phyloP scores from a whole-genome alignment of 2,797 vertebrate species.

The Spondyliosoma cantharus region DNA sequence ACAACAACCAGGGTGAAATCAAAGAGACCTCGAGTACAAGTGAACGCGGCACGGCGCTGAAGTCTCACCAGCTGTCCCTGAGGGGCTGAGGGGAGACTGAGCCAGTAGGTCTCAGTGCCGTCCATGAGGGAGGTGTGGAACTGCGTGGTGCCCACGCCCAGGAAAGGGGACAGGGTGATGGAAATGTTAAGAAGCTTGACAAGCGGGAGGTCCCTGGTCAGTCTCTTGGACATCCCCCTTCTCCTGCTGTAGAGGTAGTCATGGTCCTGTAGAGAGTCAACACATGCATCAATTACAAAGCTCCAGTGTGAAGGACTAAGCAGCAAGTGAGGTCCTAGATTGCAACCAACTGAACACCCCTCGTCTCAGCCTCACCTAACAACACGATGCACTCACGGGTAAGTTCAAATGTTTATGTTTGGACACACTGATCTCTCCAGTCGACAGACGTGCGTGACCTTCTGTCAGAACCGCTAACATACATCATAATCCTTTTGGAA shows the following conservation, averaged over 20 bases:
- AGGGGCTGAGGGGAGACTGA: conserved; percentile 83
- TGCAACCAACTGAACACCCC: too few relatives aligned
- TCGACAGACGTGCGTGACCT: conserved; percentile 10
- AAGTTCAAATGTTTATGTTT: neutral
- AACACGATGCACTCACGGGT: neutral
- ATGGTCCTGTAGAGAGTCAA: conserved; percentile 85
- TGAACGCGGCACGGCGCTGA: neutral
- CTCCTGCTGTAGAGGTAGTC: conserved; percentile 80
- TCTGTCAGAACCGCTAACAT: conserved; percentile 40
- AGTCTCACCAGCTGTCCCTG: conserved; percentile 83
- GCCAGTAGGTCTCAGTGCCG: conserved; percentile 85
- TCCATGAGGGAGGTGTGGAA: conserved; percentile 87
- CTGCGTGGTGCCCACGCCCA: conserved; percentile 84
- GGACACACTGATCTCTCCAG: too few relatives aligned
- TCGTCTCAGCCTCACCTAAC: too few relatives aligned
- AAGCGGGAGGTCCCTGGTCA: conserved; percentile 82
- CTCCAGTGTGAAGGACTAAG: too few relatives aligned
- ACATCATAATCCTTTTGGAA: conserved; percentile 49
- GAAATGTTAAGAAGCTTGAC: conserved; percentile 89
- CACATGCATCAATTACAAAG: too few relatives aligned
- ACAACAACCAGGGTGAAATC: conserved; percentile 3
- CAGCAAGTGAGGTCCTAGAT: too few relatives aligned
- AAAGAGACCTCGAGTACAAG: neutral
- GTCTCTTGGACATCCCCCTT: conserved; percentile 76
- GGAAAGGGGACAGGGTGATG: conserved; percentile 90